Evolutionary conservation across 2,888 invertebrate species (phyloP), one percentile per base, ranked within the genome.

Genomic region (Unio delphinus): DNA sequence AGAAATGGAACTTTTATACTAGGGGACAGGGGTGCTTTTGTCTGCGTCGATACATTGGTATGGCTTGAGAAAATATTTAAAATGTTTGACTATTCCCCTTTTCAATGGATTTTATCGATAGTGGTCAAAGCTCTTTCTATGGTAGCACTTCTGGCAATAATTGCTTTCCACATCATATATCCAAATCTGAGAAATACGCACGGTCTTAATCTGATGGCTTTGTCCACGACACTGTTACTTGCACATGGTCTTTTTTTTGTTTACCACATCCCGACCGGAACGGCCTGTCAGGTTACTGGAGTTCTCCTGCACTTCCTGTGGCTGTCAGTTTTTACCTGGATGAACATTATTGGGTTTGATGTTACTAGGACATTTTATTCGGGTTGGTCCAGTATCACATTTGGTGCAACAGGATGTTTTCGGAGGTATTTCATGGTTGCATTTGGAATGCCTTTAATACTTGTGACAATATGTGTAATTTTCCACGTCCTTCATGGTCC

Each of bases 321-420:
- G 7, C 30, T 73, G 15, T 55, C 55, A 5, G 68, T 63, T 61
- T 73, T 73, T 56, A 62, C 55, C 17, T 73, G 73, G 73, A 65
- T 67, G 60, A 68, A 64, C 55, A 63, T 69, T 20, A 73, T 73
- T n/a, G 73, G 70, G 7, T 45, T 59, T 45, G 73, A 73, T 57
- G 68, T 73, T 68, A 58, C 73, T 4, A 23, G 67, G 15, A 62
- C 62, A 54, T 68, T 73, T 55, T 4, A 55, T 28, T 17, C 64
- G 1, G 67, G 68, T 54, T n/a, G 55, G 7, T 23, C 60, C 45
- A n/a, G 60, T 1, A 15, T 62, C 23, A 28, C 57, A 23, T 55
- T 26, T 23, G 62, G 62, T 34, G 58, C 58, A 11, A 11, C 55
- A 8, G 61, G 67, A 55, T 34, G 45, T 17, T 73, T 70, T 56